Evolutionary conservation across 2,888 invertebrate species (phyloP), one percentile per base, ranked within the genome.

Genomic region (Plutella xylostella): DNA sequence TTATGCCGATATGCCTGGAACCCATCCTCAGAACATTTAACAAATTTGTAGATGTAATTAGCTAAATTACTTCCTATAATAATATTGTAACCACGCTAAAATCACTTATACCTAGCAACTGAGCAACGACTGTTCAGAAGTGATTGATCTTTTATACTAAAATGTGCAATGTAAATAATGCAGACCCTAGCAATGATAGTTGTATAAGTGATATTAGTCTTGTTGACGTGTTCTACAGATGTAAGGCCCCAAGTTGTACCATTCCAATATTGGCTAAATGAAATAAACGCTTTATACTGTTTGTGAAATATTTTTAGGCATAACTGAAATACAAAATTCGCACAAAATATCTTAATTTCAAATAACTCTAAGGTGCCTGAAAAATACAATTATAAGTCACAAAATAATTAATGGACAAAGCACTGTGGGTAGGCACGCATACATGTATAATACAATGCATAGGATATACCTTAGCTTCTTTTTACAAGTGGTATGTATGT

Each of bases 21-120:
- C 51, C 60, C 78, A 72, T 72, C 79, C 75, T 78, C 77, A 73
- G 78, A 77, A 79, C 77, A 69, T 64, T 73, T 70, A 69, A 69
- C 54, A 51, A 42, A 42, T 53, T 55, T 57, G 57, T 66, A 67
- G 61, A 62, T 55, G 51, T 61, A 22, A 22, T 39, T 39, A 39
- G 39, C 25, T 49, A 57, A 57, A 65, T 68, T 66, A 65, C 64
- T 58, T 68, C 14, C 39, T 22, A 39, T n/a, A 18, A 34, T 25
- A 15, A 39, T 39, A 14, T 22, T 25, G 46, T 48, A 51, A 53
- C 47, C 52, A 45, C 40, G 28, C 38, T 49, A 45, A 45, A 41
- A 37, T 48, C 48, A 51, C 31, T 34, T 50, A 48, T 47, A 48
- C 43, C 45, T 42, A 34, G 43, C 48, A 41, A 37, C 18, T 43